Evolutionary conservation across 2,113 vertebrate species (phyloP), one percentile per base, ranked within the genome.

Genomic region (Chascanopsetta lugubris): DNA sequence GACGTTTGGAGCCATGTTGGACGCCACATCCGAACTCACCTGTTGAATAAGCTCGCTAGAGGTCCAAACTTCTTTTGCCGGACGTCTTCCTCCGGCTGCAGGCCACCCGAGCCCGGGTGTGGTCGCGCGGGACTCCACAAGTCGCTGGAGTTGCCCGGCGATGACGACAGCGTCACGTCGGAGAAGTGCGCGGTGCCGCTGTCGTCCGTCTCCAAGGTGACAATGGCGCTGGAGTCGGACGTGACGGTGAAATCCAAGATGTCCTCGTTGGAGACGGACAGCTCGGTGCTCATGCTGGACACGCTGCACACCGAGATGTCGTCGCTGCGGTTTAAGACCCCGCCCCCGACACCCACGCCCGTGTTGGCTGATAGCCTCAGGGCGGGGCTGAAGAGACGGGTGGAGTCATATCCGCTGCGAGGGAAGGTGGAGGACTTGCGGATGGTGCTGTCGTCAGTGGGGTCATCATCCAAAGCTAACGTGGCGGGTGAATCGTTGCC

Each of bases 281-380:
- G 91, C 30, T 98, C 97, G 0, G 95, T 98, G 92, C 96, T 94
- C 11, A 97, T 92, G 72, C 97, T 98, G 32, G 96, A 98, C 61
- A 94, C 91, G 0, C 96, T 97, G 80, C 96, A 93, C 12, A 96
- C 88, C 0, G 96, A 98, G 61, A 93, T 90, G 50, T 94, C 92
- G 4, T 98, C 96, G 0, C 95, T 94, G 62, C 94, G 92, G 80
- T 83, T 94, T 6, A 94, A 88, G 26, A 83, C 59, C 5, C 75
- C 78, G 6, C 71, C 29, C 29, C 29, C 29, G 38, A 63, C 32
- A 0, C 71, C 68, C 22, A 24, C 2, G 0, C 74, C 75, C 0
- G 12, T 1, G 1, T 55, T 17, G 10, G 64, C 0, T 1, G 78
- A 34, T 0, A 78, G 38, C 40, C 84, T 71, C 48, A 69, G 30